Evolutionary conservation across 2,888 invertebrate genomes (phyloP), one percentile per base, ranked within the genome.

Genomic region (Nemotelus pantherinus): DNA sequence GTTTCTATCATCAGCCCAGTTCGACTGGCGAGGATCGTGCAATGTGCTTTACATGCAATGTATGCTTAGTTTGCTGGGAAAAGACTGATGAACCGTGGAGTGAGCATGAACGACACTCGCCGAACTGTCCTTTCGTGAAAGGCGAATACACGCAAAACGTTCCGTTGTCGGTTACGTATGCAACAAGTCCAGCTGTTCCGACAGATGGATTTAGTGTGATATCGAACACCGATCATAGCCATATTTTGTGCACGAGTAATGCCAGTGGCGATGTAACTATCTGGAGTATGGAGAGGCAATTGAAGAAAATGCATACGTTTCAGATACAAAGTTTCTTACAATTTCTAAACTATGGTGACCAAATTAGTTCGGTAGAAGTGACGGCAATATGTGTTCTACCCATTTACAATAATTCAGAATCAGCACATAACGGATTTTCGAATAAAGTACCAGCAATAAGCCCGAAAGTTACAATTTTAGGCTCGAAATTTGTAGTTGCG

Each of bases 51-150:
- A 96, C 95, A 0, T 98, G 98, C 86, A 94, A 93, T 83, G 96
- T 97, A 7, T 98, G 97, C 85, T 90, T 98, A 44, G 97, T 98
- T 4, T 96, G 95, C 88, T 98, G 98, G 98, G 98, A 98, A 88
- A 94, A 96, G 83, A 95, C 95, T 0, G 97, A 98, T 87, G 97
- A 98, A 85, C 98, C 98, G 2, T 97, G 97, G 97, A 96, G 96
- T 81, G 97, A 98, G 86, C 97, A 98, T 85, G 97, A 97, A 87
- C 90, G 97, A 3, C 97, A 98, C 86, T 96, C 97, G 3, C 95
- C 97, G 10, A 92, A 92, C 82, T 98, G 98, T 85, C 96, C 97
- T 0, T 97, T 97, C 87, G 96, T 98, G 2, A 92, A 95, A 85
- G 97, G 97, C 53, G 96, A 97, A 87, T 96, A 95, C 84, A 97